Percentiles rank a stretch among this genome's conserved stretches.
Conservation (phyloP, 2,888 invertebrate species). For the Petrophora chlorosata region DNA sequence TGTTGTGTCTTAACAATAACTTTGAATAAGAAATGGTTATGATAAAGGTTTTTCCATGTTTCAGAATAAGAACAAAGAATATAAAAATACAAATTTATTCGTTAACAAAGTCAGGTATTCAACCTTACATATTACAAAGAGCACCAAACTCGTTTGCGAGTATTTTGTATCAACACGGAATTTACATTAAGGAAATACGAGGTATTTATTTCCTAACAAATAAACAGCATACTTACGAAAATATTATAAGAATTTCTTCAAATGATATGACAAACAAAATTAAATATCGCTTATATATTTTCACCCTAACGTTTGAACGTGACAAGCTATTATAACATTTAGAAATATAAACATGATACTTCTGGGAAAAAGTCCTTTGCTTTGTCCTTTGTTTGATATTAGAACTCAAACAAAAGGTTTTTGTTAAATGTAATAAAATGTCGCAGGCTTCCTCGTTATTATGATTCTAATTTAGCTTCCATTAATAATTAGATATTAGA, state of each 20-base stretch:
- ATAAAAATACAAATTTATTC: slow-evolving; percentile 38
- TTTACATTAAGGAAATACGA: slow-evolving; percentile 31
- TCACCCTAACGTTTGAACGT: slow-evolving; percentile 5
- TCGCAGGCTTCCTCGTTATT: background rate
- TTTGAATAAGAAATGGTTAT: background rate
- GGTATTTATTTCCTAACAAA: slow-evolving; percentile 29
- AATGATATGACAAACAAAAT: background rate
- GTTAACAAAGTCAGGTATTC: slow-evolving; percentile 38
- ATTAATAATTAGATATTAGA: no score
- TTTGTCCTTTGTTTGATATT: background rate
- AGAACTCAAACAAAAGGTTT: slow-evolving; percentile 5
- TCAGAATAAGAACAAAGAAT: slow-evolving; percentile 27
- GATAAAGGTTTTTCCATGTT: slow-evolving; percentile 24
- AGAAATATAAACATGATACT: background rate
- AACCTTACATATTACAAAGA: slow-evolving; percentile 36
- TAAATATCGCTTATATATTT: slow-evolving; percentile 3
- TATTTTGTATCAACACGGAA: slow-evolving; percentile 31
- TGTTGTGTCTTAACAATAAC: no score
- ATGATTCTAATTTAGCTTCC: background rate
- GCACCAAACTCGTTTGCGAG: slow-evolving; percentile 37
- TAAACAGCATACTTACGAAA: slow-evolving; percentile 13
- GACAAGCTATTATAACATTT: slow-evolving; percentile 1
- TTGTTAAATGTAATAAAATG: background rate
- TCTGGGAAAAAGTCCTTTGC: no score
- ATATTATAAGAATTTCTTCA: background rate